Conservation (phyloP, 2,888 invertebrate genomes). For the Trissoscelio sp. region DNA sequence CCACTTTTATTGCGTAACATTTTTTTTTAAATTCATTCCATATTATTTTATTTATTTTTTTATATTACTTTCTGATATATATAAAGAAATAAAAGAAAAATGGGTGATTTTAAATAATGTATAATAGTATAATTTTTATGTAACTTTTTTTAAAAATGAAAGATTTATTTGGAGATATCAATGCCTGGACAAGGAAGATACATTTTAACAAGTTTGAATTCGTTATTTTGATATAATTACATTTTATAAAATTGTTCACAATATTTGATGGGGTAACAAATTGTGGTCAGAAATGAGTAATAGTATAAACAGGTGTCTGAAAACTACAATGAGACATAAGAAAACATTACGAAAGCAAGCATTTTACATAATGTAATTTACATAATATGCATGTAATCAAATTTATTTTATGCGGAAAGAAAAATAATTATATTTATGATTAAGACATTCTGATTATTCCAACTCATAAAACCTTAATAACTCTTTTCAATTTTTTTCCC, state of each 20-base stretch:
- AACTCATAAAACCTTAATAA: not conserved
- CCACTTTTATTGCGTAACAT: too few species aligned
- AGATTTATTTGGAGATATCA: not conserved
- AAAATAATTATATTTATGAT: constrained; percentile 13
- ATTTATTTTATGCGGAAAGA: constrained; percentile 13
- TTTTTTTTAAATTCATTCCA: too few species aligned
- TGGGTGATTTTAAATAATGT: too few species aligned
- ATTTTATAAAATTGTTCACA: too few species aligned
- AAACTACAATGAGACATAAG: not conserved
- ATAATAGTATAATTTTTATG: too few species aligned
- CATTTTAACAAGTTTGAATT: not conserved
- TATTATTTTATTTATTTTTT: too few species aligned
- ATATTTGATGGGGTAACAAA: not conserved
- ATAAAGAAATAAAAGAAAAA: too few species aligned
- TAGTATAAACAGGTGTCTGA: constrained; percentile 14
- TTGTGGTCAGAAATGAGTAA: not conserved
- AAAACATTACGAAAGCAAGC: constrained; percentile 1
- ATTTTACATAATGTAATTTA: constrained; percentile 34
- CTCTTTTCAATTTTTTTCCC: not conserved
- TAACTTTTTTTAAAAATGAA: too few species aligned
- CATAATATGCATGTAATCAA: constrained; percentile 32
- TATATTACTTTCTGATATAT: too few species aligned
- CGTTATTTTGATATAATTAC: not conserved
- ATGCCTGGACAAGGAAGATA: not conserved
- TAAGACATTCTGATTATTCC: constrained; percentile 3